phyloP scores from a whole-genome alignment of 2,888 invertebrate species.

The Agriopis marginaria region DNA sequence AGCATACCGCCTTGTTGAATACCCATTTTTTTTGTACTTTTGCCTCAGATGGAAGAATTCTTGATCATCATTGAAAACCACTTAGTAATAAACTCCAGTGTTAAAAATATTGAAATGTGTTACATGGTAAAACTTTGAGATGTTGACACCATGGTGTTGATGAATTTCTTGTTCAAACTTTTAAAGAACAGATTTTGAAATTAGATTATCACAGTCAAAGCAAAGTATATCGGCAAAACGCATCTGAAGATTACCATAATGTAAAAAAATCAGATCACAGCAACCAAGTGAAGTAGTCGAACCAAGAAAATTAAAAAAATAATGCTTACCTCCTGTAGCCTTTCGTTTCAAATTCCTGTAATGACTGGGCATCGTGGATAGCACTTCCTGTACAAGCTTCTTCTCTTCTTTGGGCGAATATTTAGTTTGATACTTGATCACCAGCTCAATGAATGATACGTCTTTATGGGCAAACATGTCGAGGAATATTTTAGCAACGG shows the following conservation, averaged over 20 bases:
- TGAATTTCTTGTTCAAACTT: no score
- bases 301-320: not conserved
- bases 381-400: constrained; percentile 65
- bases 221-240: not conserved
- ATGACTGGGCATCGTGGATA: constrained; percentile 62
- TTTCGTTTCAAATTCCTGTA: constrained; percentile 61
- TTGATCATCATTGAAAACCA: not conserved
- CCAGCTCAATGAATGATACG: constrained; percentile 71
- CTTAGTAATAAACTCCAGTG: no score
- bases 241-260: not conserved
- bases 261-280: not conserved
- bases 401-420: constrained; percentile 61
- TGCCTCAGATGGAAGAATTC: not conserved
- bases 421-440: constrained; percentile 69
- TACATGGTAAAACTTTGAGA: no score
- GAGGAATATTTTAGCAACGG: constrained; percentile 56
- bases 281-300: not conserved
- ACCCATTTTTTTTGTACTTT: not conserved
- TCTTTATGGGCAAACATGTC: constrained; percentile 71
- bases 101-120: no score
- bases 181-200: not conserved
- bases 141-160: no score
- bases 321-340: constrained; percentile 65
- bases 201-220: not conserved
- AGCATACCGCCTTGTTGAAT: constrained; percentile 36